Evolutionary conservation across 2,113 vertebrate species (phyloP).

Genomic region (Penelope pileata): DNA sequence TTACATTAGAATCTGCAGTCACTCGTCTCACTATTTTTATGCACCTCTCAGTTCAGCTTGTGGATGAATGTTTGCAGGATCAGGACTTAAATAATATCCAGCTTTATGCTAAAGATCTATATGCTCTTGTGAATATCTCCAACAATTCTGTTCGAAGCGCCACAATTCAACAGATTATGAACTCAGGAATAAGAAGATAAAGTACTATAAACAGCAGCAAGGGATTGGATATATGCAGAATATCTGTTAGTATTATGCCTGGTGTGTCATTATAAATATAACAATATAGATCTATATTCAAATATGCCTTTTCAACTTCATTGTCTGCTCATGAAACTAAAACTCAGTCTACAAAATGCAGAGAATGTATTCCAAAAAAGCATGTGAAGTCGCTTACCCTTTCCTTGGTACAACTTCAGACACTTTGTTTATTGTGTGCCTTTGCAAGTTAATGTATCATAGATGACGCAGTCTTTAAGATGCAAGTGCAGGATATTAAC

Average conservation of each 20-base stretch:
- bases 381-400: too few relatives aligned
- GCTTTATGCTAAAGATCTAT: not conserved
- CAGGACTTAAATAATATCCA: not conserved
- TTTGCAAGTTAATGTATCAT: not conserved
- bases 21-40: not conserved
- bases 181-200: not conserved
- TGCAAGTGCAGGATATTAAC: not conserved
- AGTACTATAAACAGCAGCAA: not conserved
- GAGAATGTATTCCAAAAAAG: not conserved
- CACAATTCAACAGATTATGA: not conserved
- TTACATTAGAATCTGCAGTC: not conserved
- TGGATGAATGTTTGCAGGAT: not conserved
- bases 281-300: not conserved
- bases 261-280: not conserved
- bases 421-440: not conserved
- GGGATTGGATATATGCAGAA: not conserved
- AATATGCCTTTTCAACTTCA: not conserved
- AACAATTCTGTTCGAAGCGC: not conserved
- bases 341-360: not conserved
- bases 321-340: not conserved
- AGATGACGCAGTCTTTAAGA: not conserved
- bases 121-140: not conserved
- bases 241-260: not conserved
- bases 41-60: not conserved
- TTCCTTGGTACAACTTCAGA: not conserved